Evolutionary conservation across 2,797 vertebrate species (phyloP), one percentile per base, ranked within the genome.

Genomic region (Mallotus villosus): DNA sequence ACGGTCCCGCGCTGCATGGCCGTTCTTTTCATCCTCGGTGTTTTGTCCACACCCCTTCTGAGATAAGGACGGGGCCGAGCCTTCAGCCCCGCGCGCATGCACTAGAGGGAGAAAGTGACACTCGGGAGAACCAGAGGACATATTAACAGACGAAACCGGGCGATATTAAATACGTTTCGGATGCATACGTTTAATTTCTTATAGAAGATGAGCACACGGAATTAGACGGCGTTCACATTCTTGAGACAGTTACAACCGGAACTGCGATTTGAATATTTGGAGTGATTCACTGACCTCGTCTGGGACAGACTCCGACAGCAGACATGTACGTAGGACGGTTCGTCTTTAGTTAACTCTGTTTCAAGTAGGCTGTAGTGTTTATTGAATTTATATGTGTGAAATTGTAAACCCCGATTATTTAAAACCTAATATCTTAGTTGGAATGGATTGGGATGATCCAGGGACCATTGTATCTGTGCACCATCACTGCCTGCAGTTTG

Each of bases 21-120:
- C 69, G 77, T 74, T 61, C 67, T 74, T 77, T 64, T 68, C 70
- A 71, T 77, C 71, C 74, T 73, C 70, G 63, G 70, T 64, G 77
- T 70, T 70, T 78, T 82, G 81, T 83, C 83, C 83, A 86, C 83
- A 85, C 85, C 81, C 85, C 82, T 81, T 69, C 8, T 25, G 72
- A 82, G 72, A 80, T 72, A 77, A 77, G 77, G 80, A 72, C 73
- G 62, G 66, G 64, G 62, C 63, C 60, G 58, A 75, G 78, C 74
- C 32, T 41, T 29, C 71, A 66, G 72, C 24, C 32, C 59, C 65
- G 70, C 68, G 55, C 66, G 60, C 64, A 69, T 62, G 72, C 71
- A 61, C 21, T 67, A 67, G 41, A 53, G 70, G 76, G 78, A 74
- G 75, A 75, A 72, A 80, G 76, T 82, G 76, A 77, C 81, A 75